A percentile compares a stretch with the other conserved stretches of the same genome.
phyloP scores from a whole-genome alignment of 2,113 vertebrate species.

The Orycteropus afer region DNA sequence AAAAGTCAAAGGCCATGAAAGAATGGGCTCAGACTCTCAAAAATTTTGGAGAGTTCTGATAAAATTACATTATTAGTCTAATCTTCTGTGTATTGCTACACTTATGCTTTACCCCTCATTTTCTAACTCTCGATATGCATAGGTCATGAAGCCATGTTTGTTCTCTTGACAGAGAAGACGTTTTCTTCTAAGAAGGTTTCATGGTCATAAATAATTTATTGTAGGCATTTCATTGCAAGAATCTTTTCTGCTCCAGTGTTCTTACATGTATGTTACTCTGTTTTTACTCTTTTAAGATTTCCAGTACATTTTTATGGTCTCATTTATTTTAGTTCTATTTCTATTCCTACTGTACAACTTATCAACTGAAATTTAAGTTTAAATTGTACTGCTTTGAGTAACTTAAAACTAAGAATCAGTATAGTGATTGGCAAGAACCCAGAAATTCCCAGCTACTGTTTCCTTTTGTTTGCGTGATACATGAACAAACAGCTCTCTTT shows the following conservation, averaged over 20 bases:
- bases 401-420: slow-evolving; percentile 27
- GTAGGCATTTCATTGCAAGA: neutral
- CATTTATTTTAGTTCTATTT: slow-evolving; percentile 15
- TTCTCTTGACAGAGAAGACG: neutral
- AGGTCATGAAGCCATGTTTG: neutral
- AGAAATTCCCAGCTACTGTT: slow-evolving; percentile 25
- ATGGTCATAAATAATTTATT: neutral
- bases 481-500: neutral
- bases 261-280: neutral
- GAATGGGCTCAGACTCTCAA: neutral
- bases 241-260: neutral
- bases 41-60: neutral
- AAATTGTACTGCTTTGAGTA: slow-evolving; percentile 38
- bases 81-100: neutral
- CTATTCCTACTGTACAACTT: neutral
- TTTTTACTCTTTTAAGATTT: slow-evolving; percentile 52
- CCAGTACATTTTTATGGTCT: neutral
- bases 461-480: neutral
- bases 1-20: neutral
- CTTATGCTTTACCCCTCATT: neutral
- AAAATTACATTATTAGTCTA: neutral
- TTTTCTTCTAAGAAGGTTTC: neutral
- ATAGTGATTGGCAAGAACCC: neutral
- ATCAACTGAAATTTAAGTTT: slow-evolving; percentile 60
- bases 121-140: neutral